These are phyloP conservation scores for Drosophila prosaltans DNA, from an alignment of 1,140 invertebrate genomes.

Conservation along the genomic window DNA sequence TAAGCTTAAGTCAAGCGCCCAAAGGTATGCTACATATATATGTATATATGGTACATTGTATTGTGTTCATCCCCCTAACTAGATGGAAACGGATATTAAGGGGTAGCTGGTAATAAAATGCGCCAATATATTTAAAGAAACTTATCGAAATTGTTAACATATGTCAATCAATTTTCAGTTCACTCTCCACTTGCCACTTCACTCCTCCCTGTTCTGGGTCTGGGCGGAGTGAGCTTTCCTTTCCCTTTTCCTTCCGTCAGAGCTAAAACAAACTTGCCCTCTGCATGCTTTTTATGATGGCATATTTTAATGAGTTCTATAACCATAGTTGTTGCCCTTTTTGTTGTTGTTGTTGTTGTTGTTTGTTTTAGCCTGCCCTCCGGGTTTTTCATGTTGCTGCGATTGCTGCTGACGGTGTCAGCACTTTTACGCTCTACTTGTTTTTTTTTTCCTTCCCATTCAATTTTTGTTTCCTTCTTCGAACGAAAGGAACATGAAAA, in stretches of 20 bases:
- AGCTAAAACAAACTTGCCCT: background rate
- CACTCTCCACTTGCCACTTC: background rate
- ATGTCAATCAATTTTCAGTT: slow-evolving; percentile 14
- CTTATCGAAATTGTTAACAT: slow-evolving; percentile 11
- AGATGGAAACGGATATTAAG: slow-evolving; percentile 3
- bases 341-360: background rate
- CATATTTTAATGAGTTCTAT: slow-evolving; percentile 14
- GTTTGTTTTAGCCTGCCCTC: slow-evolving; percentile 7
- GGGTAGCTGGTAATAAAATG: background rate
- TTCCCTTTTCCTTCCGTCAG: background rate
- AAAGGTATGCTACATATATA: slow-evolving; percentile 42
- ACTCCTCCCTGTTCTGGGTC: background rate
- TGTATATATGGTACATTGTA: too few species aligned
- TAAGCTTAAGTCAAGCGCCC: slow-evolving; percentile 25
- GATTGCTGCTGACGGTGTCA: background rate
- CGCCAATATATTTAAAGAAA: slow-evolving; percentile 9
- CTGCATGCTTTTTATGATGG: background rate
- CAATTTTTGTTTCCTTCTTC: background rate
- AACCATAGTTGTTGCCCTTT: slow-evolving; percentile 3
- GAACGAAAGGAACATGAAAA: background rate
- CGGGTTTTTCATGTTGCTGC: background rate
- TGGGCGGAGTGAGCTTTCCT: background rate
- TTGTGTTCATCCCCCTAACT: slow-evolving; percentile 3
- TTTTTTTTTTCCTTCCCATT: slow-evolving; percentile 2
- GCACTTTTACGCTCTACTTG: slow-evolving; percentile 13